Evolutionary conservation across 2,888 invertebrate genomes (phyloP).

Genomic region (Malacosoma neustria): DNA sequence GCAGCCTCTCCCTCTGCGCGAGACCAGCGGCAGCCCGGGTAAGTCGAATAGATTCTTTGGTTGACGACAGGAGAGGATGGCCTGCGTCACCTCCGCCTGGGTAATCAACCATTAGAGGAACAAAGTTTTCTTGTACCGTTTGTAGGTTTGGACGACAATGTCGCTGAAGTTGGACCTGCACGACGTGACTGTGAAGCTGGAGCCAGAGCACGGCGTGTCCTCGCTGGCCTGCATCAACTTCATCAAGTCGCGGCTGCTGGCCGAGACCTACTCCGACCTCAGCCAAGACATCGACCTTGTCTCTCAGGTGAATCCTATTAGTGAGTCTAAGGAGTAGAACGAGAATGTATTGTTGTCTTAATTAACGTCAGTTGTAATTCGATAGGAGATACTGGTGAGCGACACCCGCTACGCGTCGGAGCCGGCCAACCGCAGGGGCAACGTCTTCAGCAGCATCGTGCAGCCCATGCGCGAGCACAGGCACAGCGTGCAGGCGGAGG

Average conservation of each 20-base stretch:
- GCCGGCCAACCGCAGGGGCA: slow-evolving; percentile 82
- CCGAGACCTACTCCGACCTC: slow-evolving; percentile 90
- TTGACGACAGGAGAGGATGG: no score
- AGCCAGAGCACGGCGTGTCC: slow-evolving; percentile 69
- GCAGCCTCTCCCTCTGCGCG: background rate
- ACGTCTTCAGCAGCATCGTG: slow-evolving; percentile 92
- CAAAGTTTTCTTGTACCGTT: no score
- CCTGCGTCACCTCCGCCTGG: no score
- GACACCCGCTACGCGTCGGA: slow-evolving; percentile 82
- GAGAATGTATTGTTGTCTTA: no score
- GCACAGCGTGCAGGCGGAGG: slow-evolving; percentile 82
- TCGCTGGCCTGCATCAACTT: slow-evolving; percentile 92
- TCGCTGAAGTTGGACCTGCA: slow-evolving; percentile 88
- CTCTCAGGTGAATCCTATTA: slow-evolving; percentile 81
- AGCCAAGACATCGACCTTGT: slow-evolving; percentile 94
- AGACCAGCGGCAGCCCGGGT: background rate
- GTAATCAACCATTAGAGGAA: no score
- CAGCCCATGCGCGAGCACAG: slow-evolving; percentile 80
- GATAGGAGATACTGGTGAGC: slow-evolving; percentile 81
- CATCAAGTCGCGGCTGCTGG: slow-evolving; percentile 89
- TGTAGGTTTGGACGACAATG: slow-evolving; percentile 83
- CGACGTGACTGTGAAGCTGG: slow-evolving; percentile 87
- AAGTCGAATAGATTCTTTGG: slow-evolving; percentile 1
- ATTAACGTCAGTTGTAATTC: no score
- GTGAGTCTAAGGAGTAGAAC: no score